Percentiles rank a stretch among this genome's conserved stretches.
phyloP scores from a whole-genome alignment of 2,888 invertebrate genomes.

The Dicycla oo region DNA sequence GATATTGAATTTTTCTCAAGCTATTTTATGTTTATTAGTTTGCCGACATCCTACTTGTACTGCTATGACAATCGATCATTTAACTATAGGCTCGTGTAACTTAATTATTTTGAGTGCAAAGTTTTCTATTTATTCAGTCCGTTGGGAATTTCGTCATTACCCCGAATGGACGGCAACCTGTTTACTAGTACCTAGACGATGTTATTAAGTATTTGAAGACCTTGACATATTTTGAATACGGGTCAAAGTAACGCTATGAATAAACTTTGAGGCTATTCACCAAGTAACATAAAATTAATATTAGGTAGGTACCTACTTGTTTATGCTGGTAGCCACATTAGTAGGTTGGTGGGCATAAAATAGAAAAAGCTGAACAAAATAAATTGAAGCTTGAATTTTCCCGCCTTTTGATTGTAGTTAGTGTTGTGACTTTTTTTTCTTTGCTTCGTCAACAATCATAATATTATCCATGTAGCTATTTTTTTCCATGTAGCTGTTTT shows the following conservation, averaged over 20 bases:
- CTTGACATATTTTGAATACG: slow-evolving; percentile 52
- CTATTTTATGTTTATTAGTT: slow-evolving; percentile 64
- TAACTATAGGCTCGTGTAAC: slow-evolving; percentile 54
- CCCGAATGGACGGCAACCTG: slow-evolving; percentile 27
- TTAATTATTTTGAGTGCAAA: slow-evolving; percentile 50
- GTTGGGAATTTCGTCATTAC: slow-evolving; percentile 28
- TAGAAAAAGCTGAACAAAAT: neutral
- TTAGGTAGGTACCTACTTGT: neutral
- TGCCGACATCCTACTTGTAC: slow-evolving; percentile 53
- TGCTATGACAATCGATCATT: slow-evolving; percentile 58
- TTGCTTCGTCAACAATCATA: neutral
- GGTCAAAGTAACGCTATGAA: slow-evolving; percentile 23
- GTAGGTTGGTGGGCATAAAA: too few relatives aligned
- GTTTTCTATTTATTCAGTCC: slow-evolving; percentile 27
- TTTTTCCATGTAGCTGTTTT: too few relatives aligned
- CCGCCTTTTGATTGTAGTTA: neutral
- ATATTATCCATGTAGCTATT: too few relatives aligned
- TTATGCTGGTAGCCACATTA: neutral
- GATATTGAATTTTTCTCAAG: slow-evolving; percentile 73
- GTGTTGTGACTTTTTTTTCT: neutral
- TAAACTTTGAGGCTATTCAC: neutral
- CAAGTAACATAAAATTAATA: slow-evolving; percentile 6
- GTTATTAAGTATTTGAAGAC: slow-evolving; percentile 30
- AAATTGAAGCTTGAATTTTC: neutral
- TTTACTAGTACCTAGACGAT: slow-evolving; percentile 17